These are phyloP conservation scores for Candidula unifasciata DNA, from an alignment of 2,888 invertebrate genomes.

Conservation along the genomic window DNA sequence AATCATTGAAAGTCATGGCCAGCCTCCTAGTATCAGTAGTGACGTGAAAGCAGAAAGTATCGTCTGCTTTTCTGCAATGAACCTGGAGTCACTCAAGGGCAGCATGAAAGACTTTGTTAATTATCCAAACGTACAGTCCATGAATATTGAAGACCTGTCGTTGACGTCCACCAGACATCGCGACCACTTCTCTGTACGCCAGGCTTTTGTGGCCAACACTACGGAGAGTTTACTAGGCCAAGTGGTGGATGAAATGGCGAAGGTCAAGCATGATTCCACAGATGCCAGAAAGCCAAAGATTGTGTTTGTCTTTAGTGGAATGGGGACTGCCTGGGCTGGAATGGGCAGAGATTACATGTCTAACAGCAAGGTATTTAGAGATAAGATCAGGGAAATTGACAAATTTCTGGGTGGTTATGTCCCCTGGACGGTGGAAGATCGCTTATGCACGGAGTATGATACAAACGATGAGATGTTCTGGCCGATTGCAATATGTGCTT, in stretches of 20 bases:
- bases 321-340: constrained; percentile 68
- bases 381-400: constrained; percentile 58
- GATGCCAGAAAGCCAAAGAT: constrained; percentile 42
- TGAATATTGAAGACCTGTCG: constrained; percentile 51
- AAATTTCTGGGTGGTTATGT: constrained; percentile 50
- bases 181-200: constrained; percentile 49
- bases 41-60: constrained; percentile 16
- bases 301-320: constrained; percentile 68
- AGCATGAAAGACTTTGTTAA: constrained; percentile 47
- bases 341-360: constrained; percentile 64
- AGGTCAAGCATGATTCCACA: not conserved
- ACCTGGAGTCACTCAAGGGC: constrained; percentile 44
- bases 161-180: constrained; percentile 56
- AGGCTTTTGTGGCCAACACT: constrained; percentile 44
- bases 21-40: not conserved
- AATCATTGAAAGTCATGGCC: constrained; percentile 51
- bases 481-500: constrained; percentile 64
- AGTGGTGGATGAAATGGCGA: constrained; percentile 20
- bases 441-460: constrained; percentile 49
- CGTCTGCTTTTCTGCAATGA: constrained; percentile 53
- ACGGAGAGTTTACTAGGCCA: constrained; percentile 12
- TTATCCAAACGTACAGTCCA: not conserved
- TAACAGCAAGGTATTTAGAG: constrained; percentile 55
- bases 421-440: constrained; percentile 55
- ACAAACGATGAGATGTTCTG: constrained; percentile 54